Evolutionary conservation across 2,888 invertebrate species (phyloP).

Genomic region (Aplocera efformata): DNA sequence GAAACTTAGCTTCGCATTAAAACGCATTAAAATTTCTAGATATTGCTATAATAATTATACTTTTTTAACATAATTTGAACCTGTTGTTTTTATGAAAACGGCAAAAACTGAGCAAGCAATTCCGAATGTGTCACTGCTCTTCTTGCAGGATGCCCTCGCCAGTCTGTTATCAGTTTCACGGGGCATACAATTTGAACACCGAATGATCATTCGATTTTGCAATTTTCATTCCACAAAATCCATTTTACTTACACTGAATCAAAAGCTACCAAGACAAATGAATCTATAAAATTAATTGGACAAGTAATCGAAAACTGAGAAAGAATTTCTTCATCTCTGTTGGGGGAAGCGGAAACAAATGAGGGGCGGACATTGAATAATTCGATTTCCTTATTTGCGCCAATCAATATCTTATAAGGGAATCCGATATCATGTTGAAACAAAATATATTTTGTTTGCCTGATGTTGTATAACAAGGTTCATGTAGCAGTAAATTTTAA

Average conservation of each 20-base stretch:
- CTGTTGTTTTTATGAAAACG: too few species aligned
- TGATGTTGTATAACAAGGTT: conserved; percentile 29
- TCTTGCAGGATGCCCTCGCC: too few species aligned
- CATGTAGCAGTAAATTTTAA: too few species aligned
- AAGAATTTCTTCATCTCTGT: conserved; percentile 79
- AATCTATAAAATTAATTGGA: conserved; percentile 81
- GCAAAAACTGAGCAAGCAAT: too few species aligned
- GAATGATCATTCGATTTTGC: background rate
- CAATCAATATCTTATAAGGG: conserved; percentile 76
- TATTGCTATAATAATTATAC: too few species aligned
- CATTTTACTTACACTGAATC: conserved; percentile 36
- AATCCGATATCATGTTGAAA: conserved; percentile 56
- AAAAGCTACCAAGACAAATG: conserved; percentile 73
- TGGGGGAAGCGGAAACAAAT: conserved; percentile 77
- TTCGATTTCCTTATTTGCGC: conserved; percentile 80
- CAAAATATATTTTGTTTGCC: conserved; percentile 44
- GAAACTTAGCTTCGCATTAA: too few species aligned
- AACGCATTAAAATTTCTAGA: too few species aligned
- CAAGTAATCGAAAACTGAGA: conserved; percentile 80
- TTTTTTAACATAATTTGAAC: too few species aligned
- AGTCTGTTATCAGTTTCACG: too few species aligned
- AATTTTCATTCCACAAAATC: conserved; percentile 11
- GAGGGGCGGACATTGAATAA: conserved; percentile 80
- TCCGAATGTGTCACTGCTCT: too few species aligned
- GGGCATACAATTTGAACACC: too few species aligned